Base-by-base conservation (phyloP, 2,888 invertebrate species). In the Erebia aethiops region DNA sequence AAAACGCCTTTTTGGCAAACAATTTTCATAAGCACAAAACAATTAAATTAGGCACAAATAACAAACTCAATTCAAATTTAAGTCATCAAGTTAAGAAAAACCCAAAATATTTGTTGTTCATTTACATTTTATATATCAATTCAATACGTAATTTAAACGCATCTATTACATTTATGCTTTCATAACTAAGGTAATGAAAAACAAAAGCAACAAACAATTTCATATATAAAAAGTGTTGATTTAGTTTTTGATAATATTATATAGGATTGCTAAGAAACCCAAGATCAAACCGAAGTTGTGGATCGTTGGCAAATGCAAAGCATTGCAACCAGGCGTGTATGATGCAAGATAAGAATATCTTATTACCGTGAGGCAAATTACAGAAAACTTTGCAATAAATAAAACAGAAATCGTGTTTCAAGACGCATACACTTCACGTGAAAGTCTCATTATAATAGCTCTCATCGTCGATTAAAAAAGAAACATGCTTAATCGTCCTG, bases 311-410 rank as follows among this genome's bases (percentile, higher is more conserved):
- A 86, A 89, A 92, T 91, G 92, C 92, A 88, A 92, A 92, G 92
- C 92, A 85, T 90, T 90, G 90, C 88, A 89, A 87, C 87, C 89
- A 92, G 92, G 92, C 92, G 91, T 89, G 91, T 85, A 85, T 85
- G 81, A 83, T 85, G 82, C 83, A 82, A 79, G 79, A 81, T 80
- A 84, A 79, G 80, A 81, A 75, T 76, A 79, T 75, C 76, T 75
- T 61, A 77, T 73, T 74, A 77, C 73, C 76, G 79, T 73, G 69
- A 71, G 74, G 72, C 74, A 77, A 77, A 77, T 76, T 76, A 78
- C 74, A 77, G 78, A 82, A 82, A 81, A 81, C 77, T 82, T 88
- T 87, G 84, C 87, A 86, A 84, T 76, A 77, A 76, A 72, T 74
- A 67, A 73, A 82, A 72, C 67, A 70, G 78, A 78, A 77, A 76